Base-by-base conservation (phyloP, 2,888 invertebrate species). In the Acheta domesticus region DNA sequence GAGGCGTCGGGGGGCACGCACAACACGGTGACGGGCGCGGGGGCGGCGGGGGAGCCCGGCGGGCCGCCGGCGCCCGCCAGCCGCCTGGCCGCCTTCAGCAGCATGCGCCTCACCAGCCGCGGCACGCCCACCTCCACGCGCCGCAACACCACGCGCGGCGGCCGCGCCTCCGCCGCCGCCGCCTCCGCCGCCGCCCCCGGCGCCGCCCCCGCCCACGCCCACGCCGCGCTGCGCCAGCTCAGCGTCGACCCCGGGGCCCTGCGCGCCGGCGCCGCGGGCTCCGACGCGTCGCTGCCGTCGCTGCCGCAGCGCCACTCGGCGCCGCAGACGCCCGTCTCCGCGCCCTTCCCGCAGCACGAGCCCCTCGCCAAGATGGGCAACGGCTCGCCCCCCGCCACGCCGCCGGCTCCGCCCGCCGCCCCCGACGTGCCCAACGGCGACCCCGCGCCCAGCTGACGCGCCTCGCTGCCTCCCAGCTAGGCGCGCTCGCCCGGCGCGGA, bases 91-190 rank as follows among this genome's bases (percentile, higher is more conserved):
- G 89, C 89, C 50, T 90, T 90, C 83, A 90, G 90, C 84, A 91
- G 90, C 11, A 89, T 91, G 85, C 86, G 90, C 62, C 85, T 90
- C 12, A 89, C 90, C 0, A 89, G 89, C 82, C 88, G 88, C 82
- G 85, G 86, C 48, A 87, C 87, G 78, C 86, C 85, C 79, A 89
- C 89, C 85, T 90, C 89, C 2, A 88, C 90, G 21, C 85, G 90
- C 20, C 86, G 91, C 76, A 91, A 90, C 82, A 91, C 91, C 12
- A 90, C 90, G 8, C 86, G 90, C 81, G 89, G 89, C 12, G 85
- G 20, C 11, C 21, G n/a, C 23, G 36, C 79, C 16, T 19, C 62
- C 16, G 62, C 16, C 5, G 3, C n/a, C n/a, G 62, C 16, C 62
- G 5, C 3, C 62, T 0, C 16, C 62, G 62, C 5, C 14, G 62